Base-by-base conservation (phyloP, 2,888 invertebrate genomes). In the Hirtodrosophila duncani region DNA sequence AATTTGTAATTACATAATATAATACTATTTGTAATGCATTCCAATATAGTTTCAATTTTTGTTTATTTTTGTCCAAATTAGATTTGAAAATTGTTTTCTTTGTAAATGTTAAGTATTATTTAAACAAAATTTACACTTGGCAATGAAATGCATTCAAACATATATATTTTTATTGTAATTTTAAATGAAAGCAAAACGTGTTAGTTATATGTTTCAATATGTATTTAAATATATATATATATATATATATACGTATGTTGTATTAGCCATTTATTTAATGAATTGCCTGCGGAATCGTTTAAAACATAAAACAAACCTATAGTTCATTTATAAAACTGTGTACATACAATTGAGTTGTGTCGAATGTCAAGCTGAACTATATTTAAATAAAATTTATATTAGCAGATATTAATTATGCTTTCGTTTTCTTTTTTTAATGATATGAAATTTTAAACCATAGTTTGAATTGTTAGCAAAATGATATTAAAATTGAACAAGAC, bases 1-100 rank as follows among this genome's bases (percentile, higher is more conserved):
- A 29, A 53, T 44, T 59, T 59, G 39, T 36, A 11, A 29, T 11
- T 20, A 20, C 10, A 30, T 44, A 20, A 37, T 26, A 13, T 36
- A 13, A 34, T 45, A 36, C 57, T 74, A 71, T 62, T 65, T 64
- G 58, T 62, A 69, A 79, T 45, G 69, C 79, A 79, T 77, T 79
- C 77, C 78, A 77, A 58, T 38, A 48, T 72, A 67, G 72, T 49
- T 69, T 60, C 55, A 60, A 36, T 20, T 23, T 20, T 5, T 36
- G 11, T 23, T 20, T 11, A 23, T 36, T 58, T 72, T 67, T 71
- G 68, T 62, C 58, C 64, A 65, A 72, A 79, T 71, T 67, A 46
- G 58, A 60, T 69, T 71, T 71, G 55, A 33, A 46, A 37, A 49
- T 31, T n/a, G n/a, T n/a, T n/a, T n/a, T n/a, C 49, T 55, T 49